These are phyloP conservation scores for Drosophila merina DNA, from an alignment of 2,888 invertebrate species.

Conservation along the genomic window DNA sequence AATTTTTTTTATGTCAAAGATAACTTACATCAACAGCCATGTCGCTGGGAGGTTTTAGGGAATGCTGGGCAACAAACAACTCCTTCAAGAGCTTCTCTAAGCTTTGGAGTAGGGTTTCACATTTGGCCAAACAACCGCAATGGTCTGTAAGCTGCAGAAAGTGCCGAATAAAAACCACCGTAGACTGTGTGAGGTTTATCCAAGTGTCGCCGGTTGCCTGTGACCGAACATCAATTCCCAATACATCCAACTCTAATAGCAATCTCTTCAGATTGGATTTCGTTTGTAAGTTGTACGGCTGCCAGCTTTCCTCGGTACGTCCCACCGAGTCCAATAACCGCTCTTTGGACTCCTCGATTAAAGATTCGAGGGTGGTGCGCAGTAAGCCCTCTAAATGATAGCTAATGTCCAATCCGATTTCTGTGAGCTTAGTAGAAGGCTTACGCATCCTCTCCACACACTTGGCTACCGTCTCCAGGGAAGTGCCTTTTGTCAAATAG, in stretches of 20 bases:
- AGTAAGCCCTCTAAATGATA: conserved; percentile 95
- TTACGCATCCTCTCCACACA: conserved; percentile 92
- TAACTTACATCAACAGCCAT: conserved; percentile 82
- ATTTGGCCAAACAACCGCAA: conserved; percentile 82
- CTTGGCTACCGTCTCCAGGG: conserved; percentile 92
- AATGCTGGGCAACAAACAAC: conserved; percentile 82
- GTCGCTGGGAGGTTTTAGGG: conserved; percentile 79
- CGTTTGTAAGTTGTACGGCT: conserved; percentile 83
- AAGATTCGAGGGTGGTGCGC: conserved; percentile 86
- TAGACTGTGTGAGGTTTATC: conserved; percentile 83
- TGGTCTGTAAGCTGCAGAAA: conserved; percentile 82
- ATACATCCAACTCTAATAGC: conserved; percentile 79
- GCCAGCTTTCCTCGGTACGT: conserved; percentile 83
- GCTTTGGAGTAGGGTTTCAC: conserved; percentile 79
- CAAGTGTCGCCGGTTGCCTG: conserved; percentile 84
- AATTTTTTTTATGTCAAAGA: neutral
- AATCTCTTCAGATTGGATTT: conserved; percentile 82
- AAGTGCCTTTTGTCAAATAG: conserved; percentile 95
- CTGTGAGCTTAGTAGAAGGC: conserved; percentile 85
- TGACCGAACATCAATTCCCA: conserved; percentile 82
- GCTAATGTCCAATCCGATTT: conserved; percentile 94
- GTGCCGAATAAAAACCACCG: conserved; percentile 82
- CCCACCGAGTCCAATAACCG: conserved; percentile 83
- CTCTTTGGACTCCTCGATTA: conserved; percentile 83
- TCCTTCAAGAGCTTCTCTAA: conserved; percentile 81